Conservation (phyloP, 2,888 invertebrate species). For the Drosophila neotestacea region DNA sequence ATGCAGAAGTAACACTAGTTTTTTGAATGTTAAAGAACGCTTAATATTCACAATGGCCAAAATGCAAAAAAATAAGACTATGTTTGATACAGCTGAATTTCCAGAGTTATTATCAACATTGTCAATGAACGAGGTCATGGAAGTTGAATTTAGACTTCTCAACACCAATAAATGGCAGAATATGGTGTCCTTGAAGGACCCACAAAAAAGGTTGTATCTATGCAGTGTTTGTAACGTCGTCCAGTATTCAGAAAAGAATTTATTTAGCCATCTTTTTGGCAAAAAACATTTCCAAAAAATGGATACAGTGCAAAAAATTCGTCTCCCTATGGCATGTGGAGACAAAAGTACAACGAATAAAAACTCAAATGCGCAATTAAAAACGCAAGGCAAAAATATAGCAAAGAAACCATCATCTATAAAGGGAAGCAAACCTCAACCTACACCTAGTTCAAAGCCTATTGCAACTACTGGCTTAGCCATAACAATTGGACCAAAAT, state of each 20-base stretch:
- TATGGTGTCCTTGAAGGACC: constrained; percentile 44
- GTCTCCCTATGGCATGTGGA: constrained; percentile 45
- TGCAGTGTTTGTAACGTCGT: constrained; percentile 74
- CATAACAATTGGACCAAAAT: not conserved
- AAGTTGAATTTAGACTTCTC: constrained; percentile 62
- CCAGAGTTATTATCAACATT: constrained; percentile 41
- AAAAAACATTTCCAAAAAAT: constrained; percentile 76
- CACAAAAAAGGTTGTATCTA: constrained; percentile 41
- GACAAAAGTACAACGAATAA: constrained; percentile 7
- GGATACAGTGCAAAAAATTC: constrained; percentile 58
- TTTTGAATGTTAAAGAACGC: constrained; percentile 16
- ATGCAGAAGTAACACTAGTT: constrained; percentile 40
- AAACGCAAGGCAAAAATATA: not conserved
- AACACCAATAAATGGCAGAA: constrained; percentile 52
- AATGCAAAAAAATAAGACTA: constrained; percentile 14
- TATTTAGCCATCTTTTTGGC: constrained; percentile 75
- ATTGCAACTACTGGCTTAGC: not conserved
- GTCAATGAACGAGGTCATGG: constrained; percentile 64
- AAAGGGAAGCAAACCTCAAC: not conserved
- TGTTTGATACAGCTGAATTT: constrained; percentile 34
- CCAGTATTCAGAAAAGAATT: constrained; percentile 71
- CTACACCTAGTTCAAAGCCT: not conserved
- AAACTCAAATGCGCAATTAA: not conserved
- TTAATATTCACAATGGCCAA: constrained; percentile 45
- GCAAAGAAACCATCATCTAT: not conserved